phyloP scores from a whole-genome alignment of 92 coral and sea anemone genomes.

The Palythoa grandis region DNA sequence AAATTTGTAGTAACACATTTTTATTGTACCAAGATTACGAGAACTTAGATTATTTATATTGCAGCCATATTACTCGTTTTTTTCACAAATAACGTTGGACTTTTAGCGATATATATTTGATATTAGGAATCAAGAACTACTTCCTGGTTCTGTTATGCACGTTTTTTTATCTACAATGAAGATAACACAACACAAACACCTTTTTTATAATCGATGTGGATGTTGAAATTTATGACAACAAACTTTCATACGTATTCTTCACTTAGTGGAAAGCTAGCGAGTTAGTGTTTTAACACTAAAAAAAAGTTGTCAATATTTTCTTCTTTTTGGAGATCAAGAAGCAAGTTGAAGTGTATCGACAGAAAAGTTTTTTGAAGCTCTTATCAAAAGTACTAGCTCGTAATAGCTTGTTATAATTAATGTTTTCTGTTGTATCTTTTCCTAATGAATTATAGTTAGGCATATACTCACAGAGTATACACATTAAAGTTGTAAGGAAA shows the following conservation, averaged over 20 bases:
- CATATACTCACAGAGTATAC: neutral
- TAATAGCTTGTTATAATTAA: neutral
- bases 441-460: slow-evolving; percentile 8
- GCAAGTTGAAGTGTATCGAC: neutral
- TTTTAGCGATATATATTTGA: neutral
- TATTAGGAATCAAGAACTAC: slow-evolving; percentile 1
- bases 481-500: slow-evolving; percentile 22
- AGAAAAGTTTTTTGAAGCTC: neutral
- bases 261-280: neutral
- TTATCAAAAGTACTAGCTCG: neutral
- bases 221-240: too few species aligned
- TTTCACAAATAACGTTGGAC: neutral
- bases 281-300: too few species aligned
- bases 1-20: neutral
- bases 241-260: too few species aligned
- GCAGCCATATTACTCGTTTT: neutral
- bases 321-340: neutral
- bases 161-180: neutral
- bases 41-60: too few species aligned
- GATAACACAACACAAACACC: neutral
- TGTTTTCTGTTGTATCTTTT: neutral
- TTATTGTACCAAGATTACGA: neutral
- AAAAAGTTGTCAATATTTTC: neutral
- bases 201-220: neutral
- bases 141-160: neutral